Evolutionary conservation across 2,797 vertebrate species (phyloP).

Genomic region (Valencia hispanica): DNA sequence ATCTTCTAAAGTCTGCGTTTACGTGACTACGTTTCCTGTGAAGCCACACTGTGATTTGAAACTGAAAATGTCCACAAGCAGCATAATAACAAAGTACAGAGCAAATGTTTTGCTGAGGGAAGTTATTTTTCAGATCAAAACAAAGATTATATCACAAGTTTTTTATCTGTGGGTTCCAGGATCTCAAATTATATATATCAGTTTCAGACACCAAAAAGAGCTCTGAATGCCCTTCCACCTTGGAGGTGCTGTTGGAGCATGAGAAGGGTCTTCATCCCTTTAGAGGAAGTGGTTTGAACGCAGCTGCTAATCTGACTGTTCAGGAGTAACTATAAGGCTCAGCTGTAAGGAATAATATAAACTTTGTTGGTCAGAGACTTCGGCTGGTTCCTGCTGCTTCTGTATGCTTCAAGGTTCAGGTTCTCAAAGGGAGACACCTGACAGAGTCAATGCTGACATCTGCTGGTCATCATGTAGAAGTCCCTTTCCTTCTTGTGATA

Average conservation of each 20-base stretch:
- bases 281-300: not conserved
- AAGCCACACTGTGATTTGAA: not conserved
- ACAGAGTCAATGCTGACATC: constrained; percentile 1
- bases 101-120: not conserved
- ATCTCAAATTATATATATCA: not conserved
- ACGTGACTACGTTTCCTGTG: not conserved
- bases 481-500: not conserved
- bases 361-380: not conserved
- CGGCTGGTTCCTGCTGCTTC: not conserved
- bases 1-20: not conserved
- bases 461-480: not conserved
- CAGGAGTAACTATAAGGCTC: not conserved
- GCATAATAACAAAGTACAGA: not conserved
- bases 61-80: not conserved
- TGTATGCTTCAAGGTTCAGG: not conserved
- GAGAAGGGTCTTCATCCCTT: not conserved
- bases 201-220: not conserved
- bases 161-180: not conserved
- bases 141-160: not conserved
- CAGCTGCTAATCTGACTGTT: not conserved
- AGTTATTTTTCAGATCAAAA: not conserved
- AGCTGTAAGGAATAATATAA: too few relatives aligned
- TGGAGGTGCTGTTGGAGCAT: not conserved
- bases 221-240: not conserved
- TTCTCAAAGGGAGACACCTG: not conserved